Base-by-base conservation (phyloP, 2,888 invertebrate species). In the Dynastes tityus region DNA sequence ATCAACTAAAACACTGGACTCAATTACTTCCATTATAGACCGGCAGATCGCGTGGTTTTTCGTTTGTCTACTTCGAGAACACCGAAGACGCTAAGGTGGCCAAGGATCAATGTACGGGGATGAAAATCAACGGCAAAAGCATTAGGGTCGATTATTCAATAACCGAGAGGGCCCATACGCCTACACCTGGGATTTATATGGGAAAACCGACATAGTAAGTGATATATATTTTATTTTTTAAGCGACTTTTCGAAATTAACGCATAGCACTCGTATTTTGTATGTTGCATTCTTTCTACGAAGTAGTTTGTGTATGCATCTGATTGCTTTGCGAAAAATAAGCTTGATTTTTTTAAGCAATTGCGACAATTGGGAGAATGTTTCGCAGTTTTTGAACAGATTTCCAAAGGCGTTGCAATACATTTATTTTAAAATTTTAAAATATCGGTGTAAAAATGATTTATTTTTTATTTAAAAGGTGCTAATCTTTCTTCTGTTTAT, bases 161-260 rank as follows among this genome's bases (percentile, higher is more conserved):
- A 85, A 98, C 98, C 61, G 95, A 97, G 89, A 92, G 98, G 79
- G 97, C 98, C 9, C 98, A 98, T 88, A 98, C 98, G 0, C 98
- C 98, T 11, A 99, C 98, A 4, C 98, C 98, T 6, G 98, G 98
- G 78, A 95, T 98, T 83, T 98, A 98, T 87, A 97, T 98, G 95
- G 98, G 98, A 70, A 96, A 95, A 89, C 96, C 97, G 1, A 96
- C 97, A 32, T 91, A 92, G 93, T 94, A 88, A 91, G 93, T 90
- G 29, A 29, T 71, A 13, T 71, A 67, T 58, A 63, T 64, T 79
- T 63, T 29, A 2, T 29, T 78, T 63, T 73, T 45, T 68, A 49
- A 53, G 2, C 5, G 16, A 29, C 4, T 55, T 11, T 29, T 32
- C 2, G 3, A 29, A 53, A 27, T 73, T 13, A 29, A 29, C 58